These are phyloP conservation scores for Heliconius melpomene DNA, from an alignment of 1,140 invertebrate genomes.

Conservation along the genomic window DNA sequence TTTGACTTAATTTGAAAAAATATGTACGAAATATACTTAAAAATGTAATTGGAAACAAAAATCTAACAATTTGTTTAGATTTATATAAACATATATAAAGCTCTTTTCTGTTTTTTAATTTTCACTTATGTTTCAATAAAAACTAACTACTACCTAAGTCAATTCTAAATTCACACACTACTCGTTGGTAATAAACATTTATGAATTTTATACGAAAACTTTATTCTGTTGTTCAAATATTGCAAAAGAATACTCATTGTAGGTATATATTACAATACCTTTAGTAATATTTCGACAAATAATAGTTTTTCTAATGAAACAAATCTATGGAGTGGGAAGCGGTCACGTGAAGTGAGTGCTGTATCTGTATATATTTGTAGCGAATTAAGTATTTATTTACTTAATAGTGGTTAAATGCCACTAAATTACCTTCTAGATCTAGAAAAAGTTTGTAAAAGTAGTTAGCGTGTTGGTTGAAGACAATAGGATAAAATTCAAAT, in stretches of 20 bases:
- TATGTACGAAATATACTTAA: too few relatives aligned
- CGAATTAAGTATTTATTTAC: slow-evolving; percentile 25
- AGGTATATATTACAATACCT: not conserved
- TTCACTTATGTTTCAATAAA: not conserved
- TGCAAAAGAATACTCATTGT: not conserved
- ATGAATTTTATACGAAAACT: not conserved
- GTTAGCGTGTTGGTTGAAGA: slow-evolving; percentile 15
- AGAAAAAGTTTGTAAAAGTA: slow-evolving; percentile 18
- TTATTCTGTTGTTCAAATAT: not conserved
- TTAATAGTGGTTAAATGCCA: not conserved
- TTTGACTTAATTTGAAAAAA: too few relatives aligned
- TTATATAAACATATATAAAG: not conserved
- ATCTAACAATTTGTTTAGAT: too few relatives aligned
- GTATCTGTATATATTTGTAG: slow-evolving; percentile 42
- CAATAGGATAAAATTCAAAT: not conserved
- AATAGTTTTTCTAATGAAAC: slow-evolving; percentile 14
- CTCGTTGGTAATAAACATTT: not conserved
- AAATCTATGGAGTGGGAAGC: slow-evolving; percentile 42
- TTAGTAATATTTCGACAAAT: slow-evolving; percentile 1
- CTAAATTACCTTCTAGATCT: slow-evolving; percentile 6
- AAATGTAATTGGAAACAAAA: too few relatives aligned
- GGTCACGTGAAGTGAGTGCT: slow-evolving; percentile 46
- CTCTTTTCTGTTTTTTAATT: not conserved
- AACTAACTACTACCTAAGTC: slow-evolving; percentile 4
- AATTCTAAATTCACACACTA: not conserved